Evolutionary conservation across 2,888 invertebrate species (phyloP).

Genomic region (Diogma glabrata): DNA sequence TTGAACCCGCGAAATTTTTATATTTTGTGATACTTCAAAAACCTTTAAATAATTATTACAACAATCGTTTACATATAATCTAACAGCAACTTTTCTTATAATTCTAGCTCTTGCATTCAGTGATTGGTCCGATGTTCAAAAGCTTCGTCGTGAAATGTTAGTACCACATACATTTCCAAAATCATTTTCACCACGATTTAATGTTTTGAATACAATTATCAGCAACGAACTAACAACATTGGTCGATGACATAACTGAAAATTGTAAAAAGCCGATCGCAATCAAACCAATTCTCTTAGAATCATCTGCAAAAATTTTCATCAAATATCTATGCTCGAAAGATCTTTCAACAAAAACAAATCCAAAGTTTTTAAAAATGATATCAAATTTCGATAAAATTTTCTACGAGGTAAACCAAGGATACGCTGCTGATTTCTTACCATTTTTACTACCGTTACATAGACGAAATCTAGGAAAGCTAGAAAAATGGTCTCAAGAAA

Average conservation of each 20-base stretch:
- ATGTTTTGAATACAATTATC: conserved; percentile 40
- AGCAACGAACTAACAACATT: conserved; percentile 33
- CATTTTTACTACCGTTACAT: conserved; percentile 46
- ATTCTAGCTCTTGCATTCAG: conserved; percentile 52
- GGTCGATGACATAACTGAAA: conserved; percentile 24
- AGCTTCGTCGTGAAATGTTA: conserved; percentile 45
- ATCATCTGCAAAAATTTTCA: conserved; percentile 48
- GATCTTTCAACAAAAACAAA: conserved; percentile 21
- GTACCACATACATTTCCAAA: conserved; percentile 46
- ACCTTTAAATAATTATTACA: no score
- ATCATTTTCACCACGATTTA: conserved; percentile 41
- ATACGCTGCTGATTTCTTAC: conserved; percentile 53
- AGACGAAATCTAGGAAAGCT: conserved; percentile 39
- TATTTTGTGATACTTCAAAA: no score
- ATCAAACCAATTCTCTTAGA: conserved; percentile 40
- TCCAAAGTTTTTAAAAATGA: conserved; percentile 37
- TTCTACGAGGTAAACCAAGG: conserved; percentile 59
- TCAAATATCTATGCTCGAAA: conserved; percentile 46
- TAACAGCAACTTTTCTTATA: not conserved
- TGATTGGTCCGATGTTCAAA: conserved; percentile 54
- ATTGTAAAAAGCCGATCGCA: conserved; percentile 20
- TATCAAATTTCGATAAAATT: conserved; percentile 47
- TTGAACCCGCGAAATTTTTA: no score
- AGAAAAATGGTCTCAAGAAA: conserved; percentile 39
- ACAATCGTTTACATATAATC: no score